Evolutionary conservation across 2,113 vertebrate genomes (phyloP), one percentile per base, ranked within the genome.

Genomic region (Progne subis): DNA sequence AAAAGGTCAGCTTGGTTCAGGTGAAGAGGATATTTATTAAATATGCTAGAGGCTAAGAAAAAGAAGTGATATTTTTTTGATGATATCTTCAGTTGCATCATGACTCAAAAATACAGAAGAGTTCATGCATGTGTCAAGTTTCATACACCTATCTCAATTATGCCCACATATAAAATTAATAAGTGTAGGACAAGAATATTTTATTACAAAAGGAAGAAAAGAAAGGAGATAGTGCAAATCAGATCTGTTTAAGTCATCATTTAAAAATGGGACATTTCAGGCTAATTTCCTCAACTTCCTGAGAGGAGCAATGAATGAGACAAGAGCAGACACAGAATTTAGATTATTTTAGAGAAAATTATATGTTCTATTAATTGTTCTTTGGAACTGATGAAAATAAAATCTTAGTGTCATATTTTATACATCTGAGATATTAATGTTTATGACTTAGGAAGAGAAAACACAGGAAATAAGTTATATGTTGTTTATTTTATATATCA

Each of bases 131-230:
- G 19, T 96, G 81, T 91, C 47, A 91, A 47, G 59, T 91, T 83
- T 95, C 68, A 90, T 78, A 50, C 18, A 93, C 61, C 77, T 65
- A 61, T n/a, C 18, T 93, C n/a, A 91, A 29, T 77, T 95, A 91
- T 53, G 11, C 29, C 18, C 34, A 86, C 41, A 84, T 89, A 39
- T 76, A 82, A 95, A 92, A 86, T 97, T 92, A 97, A 96, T 70
- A 53, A 43, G 56, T 5, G 77, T 12, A 82, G 32, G 61, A 88
- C 25, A 79, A 61, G 79, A 94, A 92, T 76, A 72, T 92, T 67
- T 92, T 37, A 76, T 96, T 96, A 82, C n/a, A 49, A 86, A 71
- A 75, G 55, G n/a, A 91, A 65, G 82, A 18, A 91, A 67, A 92
- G 75, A 77, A 92, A 85, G 25, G n/a, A 83, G 50, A 92, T 94